Base-by-base conservation (phyloP, 1,140 invertebrate genomes). In the roundworm (Caenorhabditis elegans) region DNA sequence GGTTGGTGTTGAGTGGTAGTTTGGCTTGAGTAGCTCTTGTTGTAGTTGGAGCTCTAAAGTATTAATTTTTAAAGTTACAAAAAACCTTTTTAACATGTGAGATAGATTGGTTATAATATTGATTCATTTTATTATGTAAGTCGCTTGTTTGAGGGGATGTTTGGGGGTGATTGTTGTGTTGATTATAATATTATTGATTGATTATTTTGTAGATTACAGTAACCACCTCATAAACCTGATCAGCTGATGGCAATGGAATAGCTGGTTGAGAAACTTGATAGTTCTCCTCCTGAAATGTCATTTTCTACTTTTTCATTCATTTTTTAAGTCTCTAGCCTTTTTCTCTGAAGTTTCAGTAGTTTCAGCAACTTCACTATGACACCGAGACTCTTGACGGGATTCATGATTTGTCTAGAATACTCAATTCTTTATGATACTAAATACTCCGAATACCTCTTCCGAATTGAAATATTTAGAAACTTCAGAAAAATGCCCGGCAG, bases 271-370 rank as follows among this genome's bases (percentile, higher is more conserved):
- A 70, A 70, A 70, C 60, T 77, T 77, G 75, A 31, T 47, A 34
- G 43, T 49, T 49, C 75, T 77, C 70, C 70, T 76, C 75, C 75
- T 77, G 75, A 48, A 77, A 49, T 55, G 15, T 22, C 47, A 13
- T 49, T 15, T 53, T 55, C 48, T 36, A 13, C 8, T 13, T 19
- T 1, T 31, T 8, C 19, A 19, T 17, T n/a, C n/a, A 55, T 17
- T 15, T 53, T 17, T 39, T 1, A 34, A 8, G 19, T 28, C 15
- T 22, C 53, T 60, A 43, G 39, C 51, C 51, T 55, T 70, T 70
- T 22, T 70, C 0, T 70, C 60, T n/a, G 31, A 51, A 78, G 31
- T 53, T 53, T 51, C 49, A 34, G 28, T n/a, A 36, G 77, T 78
- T 53, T 55, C 49, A 34, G 77, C 49, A n/a, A 51, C 49, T 43